Base-by-base conservation (phyloP, 2,888 invertebrate species). In the Temnothorax ravouxi region DNA sequence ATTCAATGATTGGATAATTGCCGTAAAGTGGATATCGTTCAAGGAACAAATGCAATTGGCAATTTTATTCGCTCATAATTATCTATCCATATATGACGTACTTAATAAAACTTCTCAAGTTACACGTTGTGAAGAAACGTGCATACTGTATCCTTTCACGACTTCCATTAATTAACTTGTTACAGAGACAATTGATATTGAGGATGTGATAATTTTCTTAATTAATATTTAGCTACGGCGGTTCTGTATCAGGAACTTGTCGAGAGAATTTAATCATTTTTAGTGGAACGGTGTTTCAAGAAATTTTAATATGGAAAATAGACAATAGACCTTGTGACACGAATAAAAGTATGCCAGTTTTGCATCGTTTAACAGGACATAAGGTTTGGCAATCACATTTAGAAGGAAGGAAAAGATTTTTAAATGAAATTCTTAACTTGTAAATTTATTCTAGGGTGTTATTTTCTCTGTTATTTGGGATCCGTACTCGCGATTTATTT, bases 381-480 rank as follows among this genome's bases (percentile, higher is more conserved):
- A 96, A 97, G 95, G 98, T 97, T 95, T 92, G 94, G 83, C 69
- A 15, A 13, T 76, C 69, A 21, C n/a, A 41, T 25, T 62, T n/a
- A 3, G 34, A n/a, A 29, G 11, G 2, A 56, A 18, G 8, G 62
- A 29, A 44, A 67, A 69, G 8, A 69, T 25, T 50, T 47, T n/a
- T 4, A 15, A n/a, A 54, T 41, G 15, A 15, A 15, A 54, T 41
- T 34, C 3, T 59, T 50, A 64, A 1, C 18, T 50, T 50, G 11
- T 41, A 79, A 72, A 61, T 44, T 77, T 89, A 84, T 95, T 96
- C 62, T 95, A 98, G 98, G 99, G 99, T 74, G 98, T 98, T 0
- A 97, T 99, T 93, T 98, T 98, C 95, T 98, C 97, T 59, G 96
- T 98, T 87, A 95, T 96, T 77, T 97, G 96, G 91, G 95, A 97